phyloP scores from a whole-genome alignment of 2,113 vertebrate species.

The Lophotis ruficrista region DNA sequence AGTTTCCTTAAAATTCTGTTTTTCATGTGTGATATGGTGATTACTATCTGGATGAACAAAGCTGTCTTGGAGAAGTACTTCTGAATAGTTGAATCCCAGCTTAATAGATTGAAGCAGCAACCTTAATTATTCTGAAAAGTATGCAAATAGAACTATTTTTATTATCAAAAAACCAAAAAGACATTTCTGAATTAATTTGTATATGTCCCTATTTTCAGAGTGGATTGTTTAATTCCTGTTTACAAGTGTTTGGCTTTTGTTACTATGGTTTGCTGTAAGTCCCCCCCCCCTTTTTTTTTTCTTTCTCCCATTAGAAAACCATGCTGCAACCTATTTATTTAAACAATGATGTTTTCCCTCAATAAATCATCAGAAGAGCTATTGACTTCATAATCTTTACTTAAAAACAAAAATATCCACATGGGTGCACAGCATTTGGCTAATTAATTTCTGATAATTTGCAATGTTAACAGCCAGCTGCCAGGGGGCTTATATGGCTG shows the following conservation, averaged over 20 bases:
- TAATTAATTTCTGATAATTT: constrained; percentile 71
- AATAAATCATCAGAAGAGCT: constrained; percentile 18
- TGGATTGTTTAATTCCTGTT: constrained; percentile 15
- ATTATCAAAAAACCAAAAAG: background rate
- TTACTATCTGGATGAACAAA: background rate
- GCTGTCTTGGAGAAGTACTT: background rate
- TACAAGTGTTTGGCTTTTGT: constrained; percentile 37
- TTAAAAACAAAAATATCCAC: constrained; percentile 61
- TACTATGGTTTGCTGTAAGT: background rate
- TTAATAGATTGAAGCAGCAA: background rate
- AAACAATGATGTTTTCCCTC: background rate
- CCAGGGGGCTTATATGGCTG: constrained; percentile 1
- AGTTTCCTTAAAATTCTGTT: background rate
- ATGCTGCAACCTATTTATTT: background rate
- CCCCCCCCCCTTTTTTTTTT: background rate
- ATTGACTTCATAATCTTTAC: constrained; percentile 51
- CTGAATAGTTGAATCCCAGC: background rate
- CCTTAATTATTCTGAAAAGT: background rate
- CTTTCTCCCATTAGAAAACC: background rate
- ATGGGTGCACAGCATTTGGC: constrained; percentile 51
- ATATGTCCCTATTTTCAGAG: background rate
- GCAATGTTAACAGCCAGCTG: constrained; percentile 45
- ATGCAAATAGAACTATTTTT: background rate
- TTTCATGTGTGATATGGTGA: background rate
- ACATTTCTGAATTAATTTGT: background rate